phyloP scores from a whole-genome alignment of 2,113 vertebrate genomes.

The Neolamprologus modestus region DNA sequence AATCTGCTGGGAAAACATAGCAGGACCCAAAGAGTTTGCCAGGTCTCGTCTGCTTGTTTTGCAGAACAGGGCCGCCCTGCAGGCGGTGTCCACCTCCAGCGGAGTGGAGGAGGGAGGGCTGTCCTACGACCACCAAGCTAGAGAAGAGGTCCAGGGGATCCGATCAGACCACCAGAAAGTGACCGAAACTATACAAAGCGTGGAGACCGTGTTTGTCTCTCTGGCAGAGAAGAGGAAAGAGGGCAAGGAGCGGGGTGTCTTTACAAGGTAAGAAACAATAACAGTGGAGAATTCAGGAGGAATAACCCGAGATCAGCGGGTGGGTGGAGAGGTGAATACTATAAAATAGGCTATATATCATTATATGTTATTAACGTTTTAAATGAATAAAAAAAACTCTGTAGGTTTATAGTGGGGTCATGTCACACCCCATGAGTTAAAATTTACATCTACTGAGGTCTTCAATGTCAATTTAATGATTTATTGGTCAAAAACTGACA shows the following conservation, averaged over 20 bases:
- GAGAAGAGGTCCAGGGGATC: constrained; percentile 63
- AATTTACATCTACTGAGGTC: neutral
- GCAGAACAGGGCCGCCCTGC: constrained; percentile 72
- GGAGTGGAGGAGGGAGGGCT: constrained; percentile 62
- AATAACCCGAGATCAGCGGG: neutral
- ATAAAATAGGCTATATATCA: neutral
- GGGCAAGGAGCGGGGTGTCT: constrained; percentile 33
- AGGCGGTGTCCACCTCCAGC: constrained; percentile 60
- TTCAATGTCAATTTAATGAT: neutral
- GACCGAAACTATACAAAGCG: constrained; percentile 57
- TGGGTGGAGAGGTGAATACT: neutral
- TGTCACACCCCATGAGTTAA: neutral
- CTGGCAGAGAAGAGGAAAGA: constrained; percentile 69
- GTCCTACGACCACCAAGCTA: constrained; percentile 62
- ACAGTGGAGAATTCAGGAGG: neutral
- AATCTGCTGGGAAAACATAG: constrained; percentile 69
- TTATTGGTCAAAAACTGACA: neutral
- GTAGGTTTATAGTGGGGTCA: neutral
- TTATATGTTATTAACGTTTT: neutral
- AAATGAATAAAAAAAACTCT: neutral
- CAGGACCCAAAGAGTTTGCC: constrained; percentile 67
- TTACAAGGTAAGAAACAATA: constrained; percentile 55
- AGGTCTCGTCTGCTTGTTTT: constrained; percentile 66
- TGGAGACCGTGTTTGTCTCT: constrained; percentile 68
- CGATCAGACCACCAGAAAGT: constrained; percentile 56